Evolutionary conservation across 2,888 invertebrate species (phyloP).

Genomic region (Brassicogethes aeneus): DNA sequence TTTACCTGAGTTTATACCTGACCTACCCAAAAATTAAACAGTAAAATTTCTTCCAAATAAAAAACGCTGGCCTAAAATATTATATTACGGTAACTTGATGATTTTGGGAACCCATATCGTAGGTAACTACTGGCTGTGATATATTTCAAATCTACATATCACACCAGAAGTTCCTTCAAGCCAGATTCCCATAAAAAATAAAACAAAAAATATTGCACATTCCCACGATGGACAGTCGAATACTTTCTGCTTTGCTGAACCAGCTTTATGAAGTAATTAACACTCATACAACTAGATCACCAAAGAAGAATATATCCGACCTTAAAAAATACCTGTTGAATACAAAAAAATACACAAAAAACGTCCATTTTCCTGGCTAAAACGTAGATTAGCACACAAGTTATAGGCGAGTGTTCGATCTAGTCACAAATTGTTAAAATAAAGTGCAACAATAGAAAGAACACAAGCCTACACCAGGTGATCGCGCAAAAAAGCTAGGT

Average conservation of each 20-base stretch:
- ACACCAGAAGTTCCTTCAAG: constrained; percentile 44
- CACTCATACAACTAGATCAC: constrained; percentile 43
- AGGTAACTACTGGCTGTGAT: constrained; percentile 45
- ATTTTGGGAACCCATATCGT: constrained; percentile 36
- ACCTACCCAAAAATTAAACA: too few relatives aligned
- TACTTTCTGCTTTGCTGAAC: constrained; percentile 43
- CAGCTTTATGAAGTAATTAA: constrained; percentile 40
- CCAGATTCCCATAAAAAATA: constrained; percentile 32
- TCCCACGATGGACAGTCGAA: constrained; percentile 32
- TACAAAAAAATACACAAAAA: constrained; percentile 1
- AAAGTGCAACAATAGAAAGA: constrained; percentile 35
- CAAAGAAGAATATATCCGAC: constrained; percentile 42
- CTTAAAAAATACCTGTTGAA: not conserved
- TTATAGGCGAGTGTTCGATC: constrained; percentile 41
- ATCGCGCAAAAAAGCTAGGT: constrained; percentile 14
- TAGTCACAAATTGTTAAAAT: constrained; percentile 34
- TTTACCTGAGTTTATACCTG: too few relatives aligned
- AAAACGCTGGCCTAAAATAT: too few relatives aligned
- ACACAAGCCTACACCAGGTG: constrained; percentile 35
- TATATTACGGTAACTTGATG: too few relatives aligned
- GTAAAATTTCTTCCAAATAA: too few relatives aligned
- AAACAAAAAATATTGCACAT: not conserved
- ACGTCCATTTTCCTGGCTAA: too few relatives aligned
- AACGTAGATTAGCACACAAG: constrained; percentile 11
- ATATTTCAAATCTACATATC: constrained; percentile 38